A percentile compares a stretch with the other conserved stretches of the same genome.
These are phyloP conservation scores for Thera obeliscata DNA, from an alignment of 2,888 invertebrate genomes.

Conservation along the genomic window DNA sequence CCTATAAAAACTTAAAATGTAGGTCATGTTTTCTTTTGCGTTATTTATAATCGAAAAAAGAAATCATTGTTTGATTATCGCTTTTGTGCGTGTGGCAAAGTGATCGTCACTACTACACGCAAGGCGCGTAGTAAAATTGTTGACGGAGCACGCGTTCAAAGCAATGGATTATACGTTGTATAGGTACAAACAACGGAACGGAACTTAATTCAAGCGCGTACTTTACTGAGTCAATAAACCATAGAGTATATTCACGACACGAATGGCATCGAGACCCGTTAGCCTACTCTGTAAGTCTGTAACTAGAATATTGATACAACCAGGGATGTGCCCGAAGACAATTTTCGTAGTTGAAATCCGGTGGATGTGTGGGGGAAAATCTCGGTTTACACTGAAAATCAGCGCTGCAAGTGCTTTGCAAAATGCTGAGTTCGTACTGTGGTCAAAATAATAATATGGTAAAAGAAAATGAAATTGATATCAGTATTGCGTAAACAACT, in stretches of 20 bases:
- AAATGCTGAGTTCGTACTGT: too few species aligned
- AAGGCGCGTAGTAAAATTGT: conserved; percentile 1
- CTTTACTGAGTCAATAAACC: conserved; percentile 43
- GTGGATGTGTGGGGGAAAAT: background rate
- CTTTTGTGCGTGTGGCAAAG: background rate
- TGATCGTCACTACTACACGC: background rate
- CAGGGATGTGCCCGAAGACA: conserved; percentile 16
- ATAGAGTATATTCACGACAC: conserved; percentile 66
- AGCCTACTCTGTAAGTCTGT: conserved; percentile 56
- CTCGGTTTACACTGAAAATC: too few species aligned
- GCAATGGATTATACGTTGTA: conserved; percentile 27
- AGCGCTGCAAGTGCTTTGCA: too few species aligned
- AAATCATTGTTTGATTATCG: conserved; percentile 10
- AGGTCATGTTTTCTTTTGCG: background rate
- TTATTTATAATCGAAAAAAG: conserved; percentile 6
- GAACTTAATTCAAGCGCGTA: conserved; percentile 38
- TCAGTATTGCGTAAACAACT: too few species aligned
- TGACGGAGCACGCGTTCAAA: conserved; percentile 18
- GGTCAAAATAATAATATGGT: too few species aligned
- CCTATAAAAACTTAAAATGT: background rate
- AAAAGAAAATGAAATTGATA: too few species aligned
- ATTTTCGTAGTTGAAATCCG: background rate
- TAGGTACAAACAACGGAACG: conserved; percentile 31
- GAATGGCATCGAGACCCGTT: conserved; percentile 60
- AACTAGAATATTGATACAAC: conserved; percentile 67